Evolutionary conservation across 2,888 invertebrate species (phyloP), one percentile per base, ranked within the genome.

Genomic region (Zele albiditarsus): DNA sequence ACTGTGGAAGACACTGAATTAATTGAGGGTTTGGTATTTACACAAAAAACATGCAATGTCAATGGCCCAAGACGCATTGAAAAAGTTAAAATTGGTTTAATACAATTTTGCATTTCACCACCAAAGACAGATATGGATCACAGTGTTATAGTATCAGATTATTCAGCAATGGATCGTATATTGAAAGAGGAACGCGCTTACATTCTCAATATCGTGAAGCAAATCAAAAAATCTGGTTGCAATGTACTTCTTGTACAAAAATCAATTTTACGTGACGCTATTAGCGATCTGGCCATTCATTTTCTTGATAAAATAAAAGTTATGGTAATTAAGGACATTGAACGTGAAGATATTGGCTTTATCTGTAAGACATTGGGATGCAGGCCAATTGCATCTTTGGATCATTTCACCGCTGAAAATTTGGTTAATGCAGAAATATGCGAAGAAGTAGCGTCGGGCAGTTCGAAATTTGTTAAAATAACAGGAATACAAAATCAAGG

Each of bases 41-140:
- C 97, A 14, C 97, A 97, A 87, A 95, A 94, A 85, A 93, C 96
- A 0, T 93, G 96, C 71, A 97, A 98, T 84, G 93, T 95, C 27
- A 97, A 96, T 86, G 98, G 98, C 0, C 98, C 98, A 0, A 96
- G 94, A 84, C 94, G 95, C 82, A 92, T 99, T 76, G 99, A 99
- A 89, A 99, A 99, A 89, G 99, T 98, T 6, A 99, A 98, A 91
- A 97, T 99, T 90, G 99, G 96, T 76, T 93, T 99, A 20, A 99
- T 99, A 81, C 99, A 99, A 90, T 99, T 99, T 90, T 99, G 99
- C 89, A 97, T 99, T 89, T 99, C 99, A 16, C 97, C 99, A 71
- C 99, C 99, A 8, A 99, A 99, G 91, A 99, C 99, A 73, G 99
- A 99, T 90, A 98, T 98, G 97, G 97, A 98, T 86, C 97, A 97